Conservation (phyloP, 1,140 invertebrate genomes). For the Neodiprion fabricii region DNA sequence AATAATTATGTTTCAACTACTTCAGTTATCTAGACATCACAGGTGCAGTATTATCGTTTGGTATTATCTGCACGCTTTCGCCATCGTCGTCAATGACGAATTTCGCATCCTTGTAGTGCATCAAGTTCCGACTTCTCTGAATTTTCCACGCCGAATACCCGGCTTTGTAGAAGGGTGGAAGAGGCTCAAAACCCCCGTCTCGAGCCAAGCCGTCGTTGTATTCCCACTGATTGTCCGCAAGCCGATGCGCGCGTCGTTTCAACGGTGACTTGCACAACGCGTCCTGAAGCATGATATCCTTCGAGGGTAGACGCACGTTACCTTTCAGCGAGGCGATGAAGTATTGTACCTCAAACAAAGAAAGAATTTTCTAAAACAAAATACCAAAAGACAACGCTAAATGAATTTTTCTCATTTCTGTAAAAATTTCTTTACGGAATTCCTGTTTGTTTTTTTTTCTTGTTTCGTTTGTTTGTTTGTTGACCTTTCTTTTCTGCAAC, state of each 20-base stretch:
- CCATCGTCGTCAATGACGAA: conserved; percentile 28
- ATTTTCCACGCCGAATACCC: conserved; percentile 37
- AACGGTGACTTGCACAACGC: conserved; percentile 28
- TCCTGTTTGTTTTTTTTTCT: too few relatives aligned
- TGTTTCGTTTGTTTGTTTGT: too few relatives aligned
- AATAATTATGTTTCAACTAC: too few relatives aligned
- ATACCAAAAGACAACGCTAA: background rate
- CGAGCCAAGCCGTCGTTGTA: conserved; percentile 48
- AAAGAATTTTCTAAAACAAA: conserved; percentile 21
- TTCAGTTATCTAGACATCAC: too few relatives aligned
- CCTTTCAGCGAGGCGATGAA: conserved; percentile 64
- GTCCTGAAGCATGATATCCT: conserved; percentile 44
- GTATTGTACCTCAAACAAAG: conserved; percentile 60
- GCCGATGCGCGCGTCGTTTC: conserved; percentile 46
- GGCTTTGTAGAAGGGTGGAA: conserved; percentile 44
- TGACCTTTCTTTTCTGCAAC: too few relatives aligned
- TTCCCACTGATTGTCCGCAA: conserved; percentile 44
- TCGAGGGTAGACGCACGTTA: conserved; percentile 58
- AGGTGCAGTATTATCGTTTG: background rate
- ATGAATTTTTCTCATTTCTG: background rate
- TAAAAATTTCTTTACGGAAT: too few relatives aligned
- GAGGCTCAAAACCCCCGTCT: conserved; percentile 34
- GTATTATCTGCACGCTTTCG: background rate
- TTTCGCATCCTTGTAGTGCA: conserved; percentile 43
- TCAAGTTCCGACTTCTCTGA: conserved; percentile 31